Evolutionary conservation across 2,888 invertebrate species (phyloP), one percentile per base, ranked within the genome.

Genomic region (Chromoteleia sp.): DNA sequence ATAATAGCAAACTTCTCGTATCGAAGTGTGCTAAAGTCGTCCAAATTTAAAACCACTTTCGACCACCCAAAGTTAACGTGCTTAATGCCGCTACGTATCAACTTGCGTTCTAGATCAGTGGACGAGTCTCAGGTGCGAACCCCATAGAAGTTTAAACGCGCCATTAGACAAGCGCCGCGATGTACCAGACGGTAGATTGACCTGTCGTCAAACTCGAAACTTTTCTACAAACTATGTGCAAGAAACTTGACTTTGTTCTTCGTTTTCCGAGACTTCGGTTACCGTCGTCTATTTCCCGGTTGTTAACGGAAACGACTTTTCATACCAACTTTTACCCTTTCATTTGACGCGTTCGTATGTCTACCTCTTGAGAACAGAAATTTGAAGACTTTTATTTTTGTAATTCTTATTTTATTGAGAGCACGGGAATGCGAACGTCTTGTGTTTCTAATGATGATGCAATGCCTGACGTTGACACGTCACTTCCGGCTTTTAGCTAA

Each of bases 201-300:
- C 73, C 79, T 73, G 73, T 79, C 79, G 58, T 73, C 73, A 59
- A 65, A 56, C 56, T 58, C 10, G 30, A 58, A 77, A 70, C 70
- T 77, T 77, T 67, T 58, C 41, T 19, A n/a, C 50, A 17, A 76
- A 70, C 59, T 59, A 68, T 68, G 59, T 19, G 19, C 63, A 29
- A 58, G 56, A 63, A 77, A 59, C 59, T 52, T 63, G 58, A 58
- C 78, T 71, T 71, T 70, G 45, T 56, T 67, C 65, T 19, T 25
- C 25, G 33, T 48, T 73, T 52, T 6, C 14, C 17, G 54, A 45
- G 56, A 30, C 50, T 71, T 58, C 48, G 65, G 41, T 21, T 71
- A 4, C 29, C 48, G 19, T 48, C 48, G 54, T 70, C 48, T 58
- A 48, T 70, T 63, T 15, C 39, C 5, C 0, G n/a, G 43, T 54